phyloP scores from a whole-genome alignment of 2,888 invertebrate species.

The Pristionchus maxplancki region DNA sequence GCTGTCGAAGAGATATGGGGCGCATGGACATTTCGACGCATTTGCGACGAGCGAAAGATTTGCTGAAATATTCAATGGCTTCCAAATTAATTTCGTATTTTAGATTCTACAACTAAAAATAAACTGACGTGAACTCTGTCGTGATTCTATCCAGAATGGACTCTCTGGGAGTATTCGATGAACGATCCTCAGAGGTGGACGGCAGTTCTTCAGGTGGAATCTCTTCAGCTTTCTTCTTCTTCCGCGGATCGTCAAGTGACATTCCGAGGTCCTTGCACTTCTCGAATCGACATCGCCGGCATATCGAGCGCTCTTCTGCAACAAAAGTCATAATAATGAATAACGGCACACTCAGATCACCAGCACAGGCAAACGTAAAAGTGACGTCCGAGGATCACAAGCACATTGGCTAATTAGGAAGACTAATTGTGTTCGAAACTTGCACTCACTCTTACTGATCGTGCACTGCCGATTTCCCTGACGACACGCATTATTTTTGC shows the following conservation, averaged over 20 bases:
- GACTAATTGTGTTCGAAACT: too few species aligned
- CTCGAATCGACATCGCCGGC: constrained; percentile 38
- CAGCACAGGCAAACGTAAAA: too few species aligned
- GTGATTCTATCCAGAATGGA: neutral
- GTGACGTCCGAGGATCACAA: too few species aligned
- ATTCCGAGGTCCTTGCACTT: neutral
- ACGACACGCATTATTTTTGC: constrained; percentile 5
- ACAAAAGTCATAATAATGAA: neutral
- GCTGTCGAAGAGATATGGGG: neutral
- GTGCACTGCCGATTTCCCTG: constrained; percentile 32
- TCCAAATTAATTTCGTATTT: too few species aligned
- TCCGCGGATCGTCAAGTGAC: constrained; percentile 30
- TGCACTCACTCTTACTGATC: constrained; percentile 18
- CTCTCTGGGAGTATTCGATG: neutral
- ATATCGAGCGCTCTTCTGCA: neutral
- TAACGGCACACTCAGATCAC: neutral
- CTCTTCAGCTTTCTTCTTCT: neutral
- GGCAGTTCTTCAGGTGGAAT: neutral
- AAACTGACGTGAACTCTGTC: neutral
- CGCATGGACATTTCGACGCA: neutral
- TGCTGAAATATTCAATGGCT: too few species aligned
- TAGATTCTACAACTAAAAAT: too few species aligned
- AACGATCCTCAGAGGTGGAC: neutral
- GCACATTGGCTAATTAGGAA: too few species aligned
- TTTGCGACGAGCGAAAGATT: neutral